Base-by-base conservation (phyloP, 30 jellyfish, hydroid and myxozoan genomes). In the Turritopsis rubra region DNA sequence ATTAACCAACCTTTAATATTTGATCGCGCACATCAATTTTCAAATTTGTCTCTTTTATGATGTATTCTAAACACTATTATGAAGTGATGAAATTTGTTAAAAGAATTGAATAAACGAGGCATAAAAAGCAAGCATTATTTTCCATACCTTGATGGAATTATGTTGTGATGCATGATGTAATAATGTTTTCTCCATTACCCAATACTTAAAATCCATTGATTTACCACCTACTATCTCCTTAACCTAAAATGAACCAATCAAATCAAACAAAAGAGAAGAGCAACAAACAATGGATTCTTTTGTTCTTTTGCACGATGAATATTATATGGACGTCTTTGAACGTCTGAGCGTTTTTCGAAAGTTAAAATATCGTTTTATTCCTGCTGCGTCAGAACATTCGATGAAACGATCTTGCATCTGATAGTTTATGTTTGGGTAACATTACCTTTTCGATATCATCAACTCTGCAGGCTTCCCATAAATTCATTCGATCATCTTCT, bases 101-200 rank as follows among this genome's bases (percentile, higher is more conserved):
- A 21, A 13, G 65, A 16, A 16, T n/a, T 21, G 65, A 23, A 74
- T 22, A 74, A 74, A 4, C 8, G 23, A 74, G 53, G 23, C 25
- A 73, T 26, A n/a, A 73, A 23, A 21, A n/a, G 82, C 13, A n/a
- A n/a, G n/a, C n/a, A n/a, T n/a, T 26, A 13, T n/a, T 74, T 74
- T 24, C 54, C 18, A 22, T 41, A 80, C 87, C 52, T 80, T 80
- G 53, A 53, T 29, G 53, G 87, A 80, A 70, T 80, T 80, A 75
- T 80, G 87, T 26, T 80, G 87, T 53, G 87, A 81, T 16, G 87
- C 53, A 80, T 80, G 79, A 52, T 80, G 87, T 16, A 80, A 84
- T 7, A 80, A 41, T 5, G 82, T 52, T 29, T 80, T 80, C 53
- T 80, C 87, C 87, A 80, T 80, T 16, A 70, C 65, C 87, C 87